Conservation (phyloP, 1,140 invertebrate species). For the Samia ricini region DNA sequence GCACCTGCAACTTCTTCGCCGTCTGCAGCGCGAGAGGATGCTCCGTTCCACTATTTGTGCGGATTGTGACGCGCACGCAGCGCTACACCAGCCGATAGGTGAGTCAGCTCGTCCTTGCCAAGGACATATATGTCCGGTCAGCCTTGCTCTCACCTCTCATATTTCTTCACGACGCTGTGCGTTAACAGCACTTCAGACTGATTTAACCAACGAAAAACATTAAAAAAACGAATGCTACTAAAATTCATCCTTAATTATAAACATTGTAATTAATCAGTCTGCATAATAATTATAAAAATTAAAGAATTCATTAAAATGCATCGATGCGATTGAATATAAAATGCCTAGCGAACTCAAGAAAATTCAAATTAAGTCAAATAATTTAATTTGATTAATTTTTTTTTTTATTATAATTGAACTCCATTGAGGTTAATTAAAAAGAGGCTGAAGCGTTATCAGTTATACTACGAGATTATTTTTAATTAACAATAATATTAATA, state of each 20-base stretch:
- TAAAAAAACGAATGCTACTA: too few species aligned
- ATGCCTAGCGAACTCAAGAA: not conserved
- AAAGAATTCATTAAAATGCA: not conserved
- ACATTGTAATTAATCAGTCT: not conserved
- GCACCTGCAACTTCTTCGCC: slow-evolving; percentile 79
- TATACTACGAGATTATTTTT: too few species aligned
- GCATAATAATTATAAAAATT: not conserved
- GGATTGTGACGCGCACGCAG: slow-evolving; percentile 86
- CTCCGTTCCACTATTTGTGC: slow-evolving; percentile 76
- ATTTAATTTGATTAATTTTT: not conserved
- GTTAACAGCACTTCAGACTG: not conserved
- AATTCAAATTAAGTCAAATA: not conserved
- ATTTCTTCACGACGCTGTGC: slow-evolving; percentile 28
- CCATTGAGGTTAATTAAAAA: not conserved
- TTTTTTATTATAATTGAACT: not conserved
- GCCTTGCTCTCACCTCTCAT: slow-evolving; percentile 45
- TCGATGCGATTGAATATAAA: not conserved
- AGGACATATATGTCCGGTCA: slow-evolving; percentile 86
- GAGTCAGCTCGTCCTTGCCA: slow-evolving; percentile 78
- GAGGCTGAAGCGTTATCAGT: not conserved
- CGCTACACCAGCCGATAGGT: slow-evolving; percentile 86
- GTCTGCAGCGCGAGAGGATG: slow-evolving; percentile 81
- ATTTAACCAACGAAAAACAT: too few species aligned
- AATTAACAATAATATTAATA: too few species aligned
- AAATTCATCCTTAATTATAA: too few species aligned